Conservation (phyloP, 2,888 invertebrate species). For the Phengaris alcon region DNA sequence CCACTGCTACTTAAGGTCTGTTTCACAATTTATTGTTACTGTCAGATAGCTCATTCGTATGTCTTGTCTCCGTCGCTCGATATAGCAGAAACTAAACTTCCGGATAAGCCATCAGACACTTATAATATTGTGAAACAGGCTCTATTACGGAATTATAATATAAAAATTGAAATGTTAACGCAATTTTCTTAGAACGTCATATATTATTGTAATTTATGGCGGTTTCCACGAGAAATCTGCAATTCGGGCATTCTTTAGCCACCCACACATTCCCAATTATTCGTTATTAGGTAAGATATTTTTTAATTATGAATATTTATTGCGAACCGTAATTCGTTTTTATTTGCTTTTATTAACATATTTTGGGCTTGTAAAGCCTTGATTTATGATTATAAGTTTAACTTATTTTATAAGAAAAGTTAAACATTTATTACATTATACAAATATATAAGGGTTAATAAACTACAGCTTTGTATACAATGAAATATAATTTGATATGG, state of each 20-base stretch:
- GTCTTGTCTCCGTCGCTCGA: no score
- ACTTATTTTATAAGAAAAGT: background rate
- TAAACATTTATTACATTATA: background rate
- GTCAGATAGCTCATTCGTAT: no score
- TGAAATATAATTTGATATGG: no score
- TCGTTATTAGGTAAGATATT: background rate
- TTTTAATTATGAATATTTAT: conserved; percentile 20
- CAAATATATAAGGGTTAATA: no score
- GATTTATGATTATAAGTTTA: background rate
- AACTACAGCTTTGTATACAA: no score
- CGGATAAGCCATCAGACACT: no score
- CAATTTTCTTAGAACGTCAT: conserved; percentile 19
- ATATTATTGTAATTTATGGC: conserved; percentile 18
- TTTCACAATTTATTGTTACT: no score
- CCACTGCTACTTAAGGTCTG: conserved; percentile 43
- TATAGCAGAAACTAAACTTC: no score
- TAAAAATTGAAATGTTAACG: conserved; percentile 20
- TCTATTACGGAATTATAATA: conserved; percentile 1
- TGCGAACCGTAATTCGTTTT: conserved; percentile 2
- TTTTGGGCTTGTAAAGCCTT: background rate
- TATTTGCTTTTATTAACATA: background rate
- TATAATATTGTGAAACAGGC: background rate
- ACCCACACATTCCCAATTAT: conserved; percentile 14
- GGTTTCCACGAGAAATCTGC: conserved; percentile 11
- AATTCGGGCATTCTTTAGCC: conserved; percentile 8